Conservation (phyloP, 1,140 invertebrate genomes). For the Drosophila setifemur region DNA sequence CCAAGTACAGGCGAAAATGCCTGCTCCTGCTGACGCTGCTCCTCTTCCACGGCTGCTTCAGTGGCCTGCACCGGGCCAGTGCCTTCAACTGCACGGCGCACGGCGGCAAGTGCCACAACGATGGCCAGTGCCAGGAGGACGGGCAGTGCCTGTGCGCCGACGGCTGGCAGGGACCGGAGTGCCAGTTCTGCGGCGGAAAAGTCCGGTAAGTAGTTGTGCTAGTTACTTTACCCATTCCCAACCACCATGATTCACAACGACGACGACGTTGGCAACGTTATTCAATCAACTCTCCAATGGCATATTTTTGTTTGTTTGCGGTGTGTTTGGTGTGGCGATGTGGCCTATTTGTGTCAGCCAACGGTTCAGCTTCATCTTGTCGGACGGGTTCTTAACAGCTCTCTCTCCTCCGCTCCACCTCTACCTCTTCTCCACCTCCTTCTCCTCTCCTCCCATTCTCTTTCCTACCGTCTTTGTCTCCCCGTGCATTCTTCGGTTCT, state of each 20-base stretch:
- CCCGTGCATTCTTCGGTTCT: conserved; percentile 8
- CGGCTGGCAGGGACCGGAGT: conserved; percentile 94
- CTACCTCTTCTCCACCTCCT: conserved; percentile 5
- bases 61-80: conserved; percentile 61
- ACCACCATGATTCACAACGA: conserved; percentile 12
- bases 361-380: conserved; percentile 74
- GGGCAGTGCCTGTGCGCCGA: conserved; percentile 92
- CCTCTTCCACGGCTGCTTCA: conserved; percentile 74
- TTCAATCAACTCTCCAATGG: conserved; percentile 37
- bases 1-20: conserved; percentile 81
- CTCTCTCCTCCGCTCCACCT: not conserved
- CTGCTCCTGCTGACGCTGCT: conserved; percentile 64
- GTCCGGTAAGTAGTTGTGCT: conserved; percentile 88
- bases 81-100: conserved; percentile 81
- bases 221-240: not conserved
- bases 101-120: conserved; percentile 84
- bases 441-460: conserved; percentile 17
- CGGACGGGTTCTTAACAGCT: conserved; percentile 58
- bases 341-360: conserved; percentile 76
- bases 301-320: no score
- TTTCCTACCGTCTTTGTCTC: conserved; percentile 2
- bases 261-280: conserved; percentile 41
- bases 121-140: conserved; percentile 91
- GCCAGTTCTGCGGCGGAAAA: conserved; percentile 95
- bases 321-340: conserved; percentile 33